phyloP scores from a whole-genome alignment of 2,113 vertebrate species.

The Pygoscelis antarcticus region DNA sequence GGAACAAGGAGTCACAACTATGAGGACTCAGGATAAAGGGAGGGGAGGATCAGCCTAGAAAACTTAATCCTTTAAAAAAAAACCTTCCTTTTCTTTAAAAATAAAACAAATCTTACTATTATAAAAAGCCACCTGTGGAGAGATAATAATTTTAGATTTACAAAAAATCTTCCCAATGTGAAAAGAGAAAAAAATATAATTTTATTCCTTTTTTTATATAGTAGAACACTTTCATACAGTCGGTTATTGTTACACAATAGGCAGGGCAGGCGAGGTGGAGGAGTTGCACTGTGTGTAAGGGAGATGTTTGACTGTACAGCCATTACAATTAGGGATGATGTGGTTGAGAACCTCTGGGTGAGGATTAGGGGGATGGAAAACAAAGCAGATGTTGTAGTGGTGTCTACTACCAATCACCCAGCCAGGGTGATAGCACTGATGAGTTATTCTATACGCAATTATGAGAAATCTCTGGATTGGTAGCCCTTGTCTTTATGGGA shows the following conservation, averaged over 20 bases:
- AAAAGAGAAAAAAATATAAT: background rate
- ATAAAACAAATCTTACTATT: background rate
- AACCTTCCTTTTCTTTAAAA: background rate
- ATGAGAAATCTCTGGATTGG: background rate
- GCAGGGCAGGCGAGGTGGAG: background rate
- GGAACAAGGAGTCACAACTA: background rate
- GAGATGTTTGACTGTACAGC: background rate
- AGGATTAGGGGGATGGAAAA: background rate
- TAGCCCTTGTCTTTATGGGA: background rate
- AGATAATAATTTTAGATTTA: background rate
- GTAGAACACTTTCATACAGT: background rate
- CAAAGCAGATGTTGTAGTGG: background rate
- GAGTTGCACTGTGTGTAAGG: background rate
- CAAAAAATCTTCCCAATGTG: background rate
- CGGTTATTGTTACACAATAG: background rate
- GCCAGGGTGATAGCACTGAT: background rate
- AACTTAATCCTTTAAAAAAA: background rate
- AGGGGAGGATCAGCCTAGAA: background rate
- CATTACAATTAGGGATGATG: background rate
- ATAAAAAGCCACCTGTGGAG: background rate
- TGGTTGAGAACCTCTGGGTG: background rate
- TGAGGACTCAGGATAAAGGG: rapidly evolving
- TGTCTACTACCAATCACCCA: rapidly evolving
- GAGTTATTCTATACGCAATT: background rate
- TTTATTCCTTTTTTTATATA: background rate